Percentiles rank a stretch among this genome's conserved stretches.
Conservation (phyloP, 1,140 invertebrate species). For the Cataglyphis hispanica region DNA sequence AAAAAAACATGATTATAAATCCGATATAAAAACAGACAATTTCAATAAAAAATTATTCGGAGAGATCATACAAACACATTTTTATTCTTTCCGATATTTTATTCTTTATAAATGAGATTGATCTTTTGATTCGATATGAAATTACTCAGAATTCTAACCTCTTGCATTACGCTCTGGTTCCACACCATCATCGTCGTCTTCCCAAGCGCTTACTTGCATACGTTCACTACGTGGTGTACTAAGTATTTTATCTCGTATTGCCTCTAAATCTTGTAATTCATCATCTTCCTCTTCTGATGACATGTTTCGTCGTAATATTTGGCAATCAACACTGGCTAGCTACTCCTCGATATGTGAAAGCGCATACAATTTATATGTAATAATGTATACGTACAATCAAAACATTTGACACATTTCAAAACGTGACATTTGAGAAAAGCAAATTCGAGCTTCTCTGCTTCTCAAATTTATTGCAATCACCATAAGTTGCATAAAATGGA, state of each 20-base stretch:
- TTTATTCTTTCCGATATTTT: not conserved
- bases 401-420: not conserved
- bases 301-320: conserved; percentile 19
- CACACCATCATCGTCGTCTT: conserved; percentile 86
- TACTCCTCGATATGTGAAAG: no score
- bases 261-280: conserved; percentile 79
- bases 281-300: conserved; percentile 83
- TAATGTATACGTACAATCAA: not conserved
- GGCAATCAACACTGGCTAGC: not conserved
- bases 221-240: conserved; percentile 77
- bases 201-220: conserved; percentile 87
- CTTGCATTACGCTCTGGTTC: conserved; percentile 85
- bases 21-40: not conserved
- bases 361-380: not conserved
- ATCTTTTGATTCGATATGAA: no score
- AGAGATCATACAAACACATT: not conserved
- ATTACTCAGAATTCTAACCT: conserved; percentile 79
- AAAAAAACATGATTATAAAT: conserved; percentile 71
- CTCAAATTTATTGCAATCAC: not conserved
- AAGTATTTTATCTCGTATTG: conserved; percentile 81
- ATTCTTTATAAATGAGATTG: not conserved
- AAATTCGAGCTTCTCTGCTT: conserved; percentile 10
- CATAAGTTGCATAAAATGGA: conserved; percentile 75
- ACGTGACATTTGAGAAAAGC: conserved; percentile 29
- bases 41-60: not conserved